phyloP scores from a whole-genome alignment of 2,888 invertebrate genomes.

The Melanophora roralis region DNA sequence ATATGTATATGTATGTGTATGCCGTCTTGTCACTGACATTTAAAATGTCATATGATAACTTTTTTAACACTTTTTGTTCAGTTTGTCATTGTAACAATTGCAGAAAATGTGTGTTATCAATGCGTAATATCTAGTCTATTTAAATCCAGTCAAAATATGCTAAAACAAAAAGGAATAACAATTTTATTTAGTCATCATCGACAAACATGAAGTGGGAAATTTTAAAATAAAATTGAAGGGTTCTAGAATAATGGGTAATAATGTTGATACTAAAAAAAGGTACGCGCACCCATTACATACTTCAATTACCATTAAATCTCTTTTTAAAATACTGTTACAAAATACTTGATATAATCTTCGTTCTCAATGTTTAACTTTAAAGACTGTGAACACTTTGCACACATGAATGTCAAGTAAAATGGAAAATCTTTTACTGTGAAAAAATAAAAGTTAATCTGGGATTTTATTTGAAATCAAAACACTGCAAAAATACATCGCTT shows the following conservation, averaged over 20 bases:
- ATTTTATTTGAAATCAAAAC: background rate
- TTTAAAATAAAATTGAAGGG: slow-evolving; percentile 10
- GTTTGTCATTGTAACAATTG: slow-evolving; percentile 41
- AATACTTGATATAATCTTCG: background rate
- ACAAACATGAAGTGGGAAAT: background rate
- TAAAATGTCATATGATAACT: slow-evolving; percentile 4
- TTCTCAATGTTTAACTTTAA: background rate
- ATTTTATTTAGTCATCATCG: background rate
- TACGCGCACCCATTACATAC: background rate
- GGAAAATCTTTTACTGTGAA: background rate
- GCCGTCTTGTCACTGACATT: slow-evolving; percentile 3
- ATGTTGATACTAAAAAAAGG: background rate
- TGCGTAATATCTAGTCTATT: slow-evolving; percentile 7
- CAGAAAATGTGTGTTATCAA: slow-evolving; percentile 32
- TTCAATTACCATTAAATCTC: slow-evolving; percentile 30
- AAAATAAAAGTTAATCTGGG: background rate
- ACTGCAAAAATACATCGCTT: background rate
- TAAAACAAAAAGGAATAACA: background rate
- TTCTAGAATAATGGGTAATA: slow-evolving; percentile 29
- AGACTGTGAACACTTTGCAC: background rate
- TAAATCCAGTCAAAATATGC: slow-evolving; percentile 17
- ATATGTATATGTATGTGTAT: background rate
- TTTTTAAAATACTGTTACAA: slow-evolving; percentile 29
- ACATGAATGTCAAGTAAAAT: background rate
- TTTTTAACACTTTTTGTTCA: background rate